Evolutionary conservation across 2,888 invertebrate genomes (phyloP), one percentile per base, ranked within the genome.

Genomic region (Dynastes tityus): DNA sequence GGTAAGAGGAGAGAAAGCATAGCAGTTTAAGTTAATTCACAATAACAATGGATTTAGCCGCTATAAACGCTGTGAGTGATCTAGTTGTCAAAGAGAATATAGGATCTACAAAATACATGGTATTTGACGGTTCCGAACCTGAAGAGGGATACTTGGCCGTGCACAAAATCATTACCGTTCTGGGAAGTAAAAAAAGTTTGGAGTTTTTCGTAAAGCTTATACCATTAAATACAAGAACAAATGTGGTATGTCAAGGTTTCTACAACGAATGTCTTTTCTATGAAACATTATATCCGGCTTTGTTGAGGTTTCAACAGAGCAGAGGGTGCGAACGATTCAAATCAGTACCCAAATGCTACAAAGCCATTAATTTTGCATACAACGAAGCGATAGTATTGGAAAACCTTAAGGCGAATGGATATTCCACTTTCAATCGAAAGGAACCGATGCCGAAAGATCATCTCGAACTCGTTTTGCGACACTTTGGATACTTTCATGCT

Each of bases 401-500:
- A 79, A 83, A 86, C 77, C 76, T 85, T 51, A 84, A 81, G 55
- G 37, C 51, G 29, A 37, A 73, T 9, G 84, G 84, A 0, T 86
- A 81, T 76, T 58, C 76, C 13, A 11, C 83, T 53, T 80, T 81
- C 67, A 77, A 83, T 77, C 75, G 81, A 13, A 83, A 82, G 37
- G 70, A 70, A 16, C 80, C 83, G 11, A 82, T 87, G 81, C 81
- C 84, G 73, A 80, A 82, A 11, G 77, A 83, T 27, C 86, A 86
- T 71, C 79, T 85, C 1, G 80, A 79, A 27, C 55, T 85, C 11
- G 83, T 86, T 45, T 70, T 87, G 40, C 80, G 78, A n/a, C 84
- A 85, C 58, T 83, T 85, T 49, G 86, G 82, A 2, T 82, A 82
- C 55, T 83, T 82, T 71, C 86, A 86, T 77, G 81, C 84, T 0